These are phyloP conservation scores for Augochlorella aurata DNA, from an alignment of 2,888 invertebrate species.

Conservation along the genomic window DNA sequence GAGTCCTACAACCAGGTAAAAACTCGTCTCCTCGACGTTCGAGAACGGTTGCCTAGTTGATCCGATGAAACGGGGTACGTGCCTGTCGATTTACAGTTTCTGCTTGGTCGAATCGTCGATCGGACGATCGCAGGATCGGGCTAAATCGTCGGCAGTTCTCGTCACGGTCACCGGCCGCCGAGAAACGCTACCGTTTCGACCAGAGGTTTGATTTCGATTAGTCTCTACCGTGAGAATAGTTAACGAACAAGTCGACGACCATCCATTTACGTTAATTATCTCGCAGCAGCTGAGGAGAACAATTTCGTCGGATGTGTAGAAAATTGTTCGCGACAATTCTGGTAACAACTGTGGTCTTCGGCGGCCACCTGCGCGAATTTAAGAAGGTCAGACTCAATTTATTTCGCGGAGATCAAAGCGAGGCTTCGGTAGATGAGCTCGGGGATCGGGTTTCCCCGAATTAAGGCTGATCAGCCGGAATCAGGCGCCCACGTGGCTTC, in stretches of 20 bases:
- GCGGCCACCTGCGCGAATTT: too few relatives aligned
- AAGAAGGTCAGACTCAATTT: neutral
- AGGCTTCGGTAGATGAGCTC: neutral
- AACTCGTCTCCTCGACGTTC: conserved; percentile 9
- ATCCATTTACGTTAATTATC: neutral
- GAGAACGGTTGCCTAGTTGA: conserved; percentile 45
- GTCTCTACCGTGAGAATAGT: neutral
- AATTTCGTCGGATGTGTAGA: too few relatives aligned
- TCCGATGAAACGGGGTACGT: conserved; percentile 45
- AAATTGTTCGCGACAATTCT: too few relatives aligned
- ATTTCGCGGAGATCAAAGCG: neutral
- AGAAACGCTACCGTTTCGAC: neutral
- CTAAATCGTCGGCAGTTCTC: conserved; percentile 30
- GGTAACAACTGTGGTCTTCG: too few relatives aligned
- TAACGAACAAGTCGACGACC: neutral
- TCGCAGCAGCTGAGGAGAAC: too few relatives aligned
- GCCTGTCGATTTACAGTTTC: conserved; percentile 47
- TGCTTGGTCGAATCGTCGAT: conserved; percentile 44
- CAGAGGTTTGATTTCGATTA: neutral
- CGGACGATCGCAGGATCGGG: conserved; percentile 33
- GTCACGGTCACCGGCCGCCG: conserved; percentile 35
- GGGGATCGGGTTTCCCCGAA: conserved; percentile 52
- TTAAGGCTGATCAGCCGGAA: conserved; percentile 65
- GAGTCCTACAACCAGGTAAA: conserved; percentile 21
- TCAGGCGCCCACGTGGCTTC: conserved; percentile 68